A percentile compares a stretch with the other conserved stretches of the same genome.
phyloP scores from a whole-genome alignment of 1,140 invertebrate species.

The Pseudoatta argentina region DNA sequence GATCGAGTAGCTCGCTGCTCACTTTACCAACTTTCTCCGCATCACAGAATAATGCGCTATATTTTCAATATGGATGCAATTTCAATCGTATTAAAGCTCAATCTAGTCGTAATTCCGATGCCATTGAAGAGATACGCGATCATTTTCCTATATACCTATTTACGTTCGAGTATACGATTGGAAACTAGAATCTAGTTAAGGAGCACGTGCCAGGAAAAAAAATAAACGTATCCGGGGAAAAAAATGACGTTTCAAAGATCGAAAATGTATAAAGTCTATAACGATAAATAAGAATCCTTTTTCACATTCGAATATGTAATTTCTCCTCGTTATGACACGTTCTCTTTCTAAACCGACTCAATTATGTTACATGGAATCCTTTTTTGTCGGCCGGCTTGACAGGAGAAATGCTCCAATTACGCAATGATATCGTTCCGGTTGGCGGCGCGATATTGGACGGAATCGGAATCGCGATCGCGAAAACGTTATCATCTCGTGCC shows the following conservation, averaged over 20 bases:
- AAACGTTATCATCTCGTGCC: not conserved
- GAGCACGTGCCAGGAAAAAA: not conserved
- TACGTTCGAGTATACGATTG: not conserved
- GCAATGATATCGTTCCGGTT: slow-evolving; percentile 43
- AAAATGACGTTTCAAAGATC: not conserved
- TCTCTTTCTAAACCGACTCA: not conserved
- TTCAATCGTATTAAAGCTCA: slow-evolving; percentile 36
- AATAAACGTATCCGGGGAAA: not conserved
- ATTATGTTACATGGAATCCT: slow-evolving; percentile 3
- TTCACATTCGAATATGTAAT: not conserved
- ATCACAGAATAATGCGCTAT: slow-evolving; percentile 6
- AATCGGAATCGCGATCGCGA: slow-evolving; percentile 64
- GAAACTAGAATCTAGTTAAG: slow-evolving; percentile 17
- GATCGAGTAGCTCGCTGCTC: slow-evolving; percentile 6
- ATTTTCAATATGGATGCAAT: slow-evolving; percentile 49
- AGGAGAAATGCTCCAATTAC: slow-evolving; percentile 41
- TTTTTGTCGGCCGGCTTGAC: slow-evolving; percentile 3
- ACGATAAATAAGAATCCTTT: not conserved
- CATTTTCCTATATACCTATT: not conserved
- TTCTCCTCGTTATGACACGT: slow-evolving; percentile 29
- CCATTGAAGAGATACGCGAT: not conserved
- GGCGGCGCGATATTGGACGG: slow-evolving; percentile 36
- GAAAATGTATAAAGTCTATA: not conserved
- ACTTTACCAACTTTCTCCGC: slow-evolving; percentile 47
- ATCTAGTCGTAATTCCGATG: not conserved